These are phyloP conservation scores for Coenonympha arcania DNA, from an alignment of 2,888 invertebrate species.

Conservation along the genomic window DNA sequence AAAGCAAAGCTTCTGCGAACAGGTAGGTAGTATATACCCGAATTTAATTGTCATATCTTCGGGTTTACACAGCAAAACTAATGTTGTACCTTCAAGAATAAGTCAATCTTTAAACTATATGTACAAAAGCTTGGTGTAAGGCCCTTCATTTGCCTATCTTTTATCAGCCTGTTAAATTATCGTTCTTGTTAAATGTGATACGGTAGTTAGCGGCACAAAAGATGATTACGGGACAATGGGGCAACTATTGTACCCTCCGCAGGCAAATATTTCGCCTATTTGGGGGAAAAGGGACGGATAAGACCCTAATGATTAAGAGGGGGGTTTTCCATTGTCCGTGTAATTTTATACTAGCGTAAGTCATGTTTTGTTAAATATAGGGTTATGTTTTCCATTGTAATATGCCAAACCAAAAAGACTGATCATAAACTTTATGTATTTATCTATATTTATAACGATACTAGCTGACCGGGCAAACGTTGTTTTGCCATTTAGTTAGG, in stretches of 20 bases:
- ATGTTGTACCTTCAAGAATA: neutral
- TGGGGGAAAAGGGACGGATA: conserved; percentile 11
- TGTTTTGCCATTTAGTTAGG: too few species aligned
- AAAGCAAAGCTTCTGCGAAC: too few species aligned
- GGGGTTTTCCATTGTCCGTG: conserved; percentile 4
- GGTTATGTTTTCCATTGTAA: too few species aligned
- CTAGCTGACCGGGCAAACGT: too few species aligned
- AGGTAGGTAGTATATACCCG: too few species aligned
- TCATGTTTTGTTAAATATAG: conserved; percentile 1
- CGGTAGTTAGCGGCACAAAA: conserved; percentile 12
- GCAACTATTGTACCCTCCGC: conserved; percentile 5
- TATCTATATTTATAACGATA: too few species aligned
- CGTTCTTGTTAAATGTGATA: conserved; percentile 13
- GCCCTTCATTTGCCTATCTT: neutral
- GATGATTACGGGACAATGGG: conserved; percentile 11
- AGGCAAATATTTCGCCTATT: conserved; percentile 13
- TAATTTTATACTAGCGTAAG: conserved; percentile 7
- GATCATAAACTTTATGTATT: too few species aligned
- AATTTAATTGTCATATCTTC: too few species aligned
- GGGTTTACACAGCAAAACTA: too few species aligned
- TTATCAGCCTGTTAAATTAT: conserved; percentile 7
- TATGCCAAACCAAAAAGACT: too few species aligned
- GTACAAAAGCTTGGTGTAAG: neutral
- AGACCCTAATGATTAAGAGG: conserved; percentile 8
- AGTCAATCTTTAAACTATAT: neutral